Evolutionary conservation across 2,888 invertebrate genomes (phyloP).

Genomic region (Nomada flava): DNA sequence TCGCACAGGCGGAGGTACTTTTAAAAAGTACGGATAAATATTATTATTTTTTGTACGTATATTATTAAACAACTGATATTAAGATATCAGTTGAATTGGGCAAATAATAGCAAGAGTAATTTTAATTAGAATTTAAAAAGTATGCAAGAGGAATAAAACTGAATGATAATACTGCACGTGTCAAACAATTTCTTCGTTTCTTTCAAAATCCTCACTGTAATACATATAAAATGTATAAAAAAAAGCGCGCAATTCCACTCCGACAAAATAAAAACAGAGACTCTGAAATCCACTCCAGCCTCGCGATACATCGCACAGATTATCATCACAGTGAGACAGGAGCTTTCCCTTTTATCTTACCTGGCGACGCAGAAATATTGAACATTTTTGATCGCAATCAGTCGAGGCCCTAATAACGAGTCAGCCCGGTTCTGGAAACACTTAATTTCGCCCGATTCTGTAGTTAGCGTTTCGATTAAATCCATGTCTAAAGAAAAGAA

Average conservation of each 20-base stretch:
- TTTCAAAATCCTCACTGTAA: background rate
- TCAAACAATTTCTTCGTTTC: background rate
- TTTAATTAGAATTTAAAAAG: no score
- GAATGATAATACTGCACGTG: no score
- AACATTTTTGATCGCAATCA: constrained; percentile 9
- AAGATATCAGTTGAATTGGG: no score
- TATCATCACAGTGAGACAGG: background rate
- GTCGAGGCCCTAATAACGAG: constrained; percentile 17
- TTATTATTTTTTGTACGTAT: no score
- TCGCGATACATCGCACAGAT: background rate
- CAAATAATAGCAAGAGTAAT: no score
- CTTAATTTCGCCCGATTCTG: constrained; percentile 33
- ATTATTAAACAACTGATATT: no score
- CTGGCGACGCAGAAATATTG: constrained; percentile 18
- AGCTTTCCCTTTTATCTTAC: constrained; percentile 16
- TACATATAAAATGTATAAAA: no score
- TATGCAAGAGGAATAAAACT: no score
- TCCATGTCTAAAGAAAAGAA: background rate
- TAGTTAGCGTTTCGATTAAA: background rate
- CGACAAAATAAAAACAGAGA: background rate
- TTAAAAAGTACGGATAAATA: no score
- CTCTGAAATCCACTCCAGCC: background rate
- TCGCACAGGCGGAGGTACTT: no score
- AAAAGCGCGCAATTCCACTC: background rate
- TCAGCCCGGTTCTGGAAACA: constrained; percentile 17